Base-by-base conservation (phyloP, 1,140 invertebrate genomes). In the Drosophila pallidifrons region DNA sequence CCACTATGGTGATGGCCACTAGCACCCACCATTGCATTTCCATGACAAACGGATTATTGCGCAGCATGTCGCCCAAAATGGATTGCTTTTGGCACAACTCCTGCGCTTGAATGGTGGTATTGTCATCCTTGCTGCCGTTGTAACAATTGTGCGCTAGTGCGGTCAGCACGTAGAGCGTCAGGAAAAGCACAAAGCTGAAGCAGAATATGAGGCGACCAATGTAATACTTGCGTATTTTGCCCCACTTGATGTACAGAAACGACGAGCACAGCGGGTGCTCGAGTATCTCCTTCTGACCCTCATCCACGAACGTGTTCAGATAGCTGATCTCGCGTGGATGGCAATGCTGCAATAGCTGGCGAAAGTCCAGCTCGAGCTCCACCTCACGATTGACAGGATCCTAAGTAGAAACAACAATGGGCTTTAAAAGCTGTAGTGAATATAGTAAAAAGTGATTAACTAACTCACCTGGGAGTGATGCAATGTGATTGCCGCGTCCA, bases 191-290 rank as follows among this genome's bases (percentile, higher is more conserved):
- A 83, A 97, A 97, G 45, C 96, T 94, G 61, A 96, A 95, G 91
- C 96, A 97, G 80, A 97, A 95, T 47, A 97, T 94, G 63, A 97
- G 93, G 65, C 96, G 94, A 1, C 95, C 96, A 5, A 97, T 95
- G 82, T 97, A 97, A 85, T 97, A 97, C 92, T 96, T 96, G n/a
- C 96, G 94, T 73, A 98, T 97, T 91, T 97, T 97, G 76, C 97
- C 95, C 97, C 97, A 98, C 91, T 97, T 97, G 11, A 97, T 94
- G 82, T 97, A 95, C 0, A 97, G 91, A 92, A 97, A 97, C 0
- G 96, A 96, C 3, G 96, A 96, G 81, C 96, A 97, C 1, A 97
- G 87, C 0, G 97, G 97, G 93, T 97, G 97, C 58, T 96, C 94
- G 1, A 97, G 91, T 11, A 97, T 95, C 86, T 97, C 96, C 77